Conservation (phyloP, 2,797 vertebrate genomes). For the Premnoplex brunnescens region DNA sequence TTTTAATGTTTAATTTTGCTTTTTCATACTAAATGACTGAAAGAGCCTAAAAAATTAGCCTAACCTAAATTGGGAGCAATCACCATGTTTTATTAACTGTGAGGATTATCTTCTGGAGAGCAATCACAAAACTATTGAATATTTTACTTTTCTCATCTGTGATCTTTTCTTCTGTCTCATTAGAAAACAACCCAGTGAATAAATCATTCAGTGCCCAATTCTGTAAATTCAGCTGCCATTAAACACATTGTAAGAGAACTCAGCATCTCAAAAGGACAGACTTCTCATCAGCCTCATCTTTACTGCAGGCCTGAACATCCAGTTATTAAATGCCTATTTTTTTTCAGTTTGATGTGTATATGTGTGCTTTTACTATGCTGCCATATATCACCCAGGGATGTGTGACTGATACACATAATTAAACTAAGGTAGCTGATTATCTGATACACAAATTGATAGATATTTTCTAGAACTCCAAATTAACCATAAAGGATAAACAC, state of each 20-base stretch:
- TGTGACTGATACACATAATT: background rate
- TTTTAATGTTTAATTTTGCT: conserved; percentile 41
- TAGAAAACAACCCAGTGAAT: conserved; percentile 59
- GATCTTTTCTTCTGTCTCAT: conserved; percentile 63
- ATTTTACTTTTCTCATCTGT: conserved; percentile 61
- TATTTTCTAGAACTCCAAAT: background rate
- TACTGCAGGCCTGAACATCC: background rate
- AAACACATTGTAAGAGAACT: background rate
- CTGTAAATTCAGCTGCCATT: conserved; percentile 25
- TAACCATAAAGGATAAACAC: background rate
- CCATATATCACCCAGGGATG: background rate
- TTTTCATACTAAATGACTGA: conserved; percentile 16
- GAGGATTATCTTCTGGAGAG: conserved; percentile 47
- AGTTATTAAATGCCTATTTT: background rate
- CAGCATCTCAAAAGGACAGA: background rate
- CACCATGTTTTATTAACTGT: conserved; percentile 60
- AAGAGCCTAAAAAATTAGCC: conserved; percentile 6
- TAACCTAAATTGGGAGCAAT: conserved; percentile 39
- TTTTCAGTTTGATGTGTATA: background rate
- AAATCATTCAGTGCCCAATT: conserved; percentile 41
- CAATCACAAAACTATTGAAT: conserved; percentile 65
- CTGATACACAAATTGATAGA: background rate
- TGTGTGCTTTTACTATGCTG: background rate
- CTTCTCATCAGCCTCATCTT: background rate
- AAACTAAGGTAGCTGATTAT: background rate